These are phyloP conservation scores for Pandion haliaetus DNA, from an alignment of 2,113 vertebrate genomes.

Conservation along the genomic window DNA sequence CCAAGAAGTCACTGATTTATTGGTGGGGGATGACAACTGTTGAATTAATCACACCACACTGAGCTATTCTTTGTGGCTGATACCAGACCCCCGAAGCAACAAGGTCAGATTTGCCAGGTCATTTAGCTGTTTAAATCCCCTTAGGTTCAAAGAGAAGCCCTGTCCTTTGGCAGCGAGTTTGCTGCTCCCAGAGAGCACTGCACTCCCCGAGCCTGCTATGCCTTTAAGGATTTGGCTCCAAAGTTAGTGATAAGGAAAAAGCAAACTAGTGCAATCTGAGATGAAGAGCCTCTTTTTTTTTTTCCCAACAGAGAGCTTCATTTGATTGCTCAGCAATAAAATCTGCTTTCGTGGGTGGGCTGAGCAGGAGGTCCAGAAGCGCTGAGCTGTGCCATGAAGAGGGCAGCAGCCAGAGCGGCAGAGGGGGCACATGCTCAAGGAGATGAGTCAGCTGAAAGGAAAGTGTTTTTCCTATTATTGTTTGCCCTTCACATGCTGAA, in stretches of 20 bases:
- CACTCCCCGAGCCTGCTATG: not conserved
- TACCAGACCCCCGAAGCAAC: not conserved
- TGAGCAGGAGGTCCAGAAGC: not conserved
- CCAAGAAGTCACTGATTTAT: not conserved
- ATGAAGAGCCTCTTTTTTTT: not conserved
- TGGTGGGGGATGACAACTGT: not conserved
- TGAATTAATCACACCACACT: not conserved
- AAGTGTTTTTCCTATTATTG: not conserved
- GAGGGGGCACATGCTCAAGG: rapidly evolving
- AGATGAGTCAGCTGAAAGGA: not conserved
- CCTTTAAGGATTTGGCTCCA: not conserved
- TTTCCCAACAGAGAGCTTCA: not conserved
- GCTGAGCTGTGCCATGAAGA: not conserved
- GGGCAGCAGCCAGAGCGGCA: not conserved
- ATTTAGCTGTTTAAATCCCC: not conserved
- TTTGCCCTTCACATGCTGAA: not conserved
- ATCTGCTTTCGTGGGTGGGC: not conserved
- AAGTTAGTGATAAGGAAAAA: not conserved
- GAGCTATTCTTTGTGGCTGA: not conserved
- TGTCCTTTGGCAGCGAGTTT: not conserved
- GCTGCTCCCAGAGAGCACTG: rapidly evolving
- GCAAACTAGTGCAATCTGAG: not conserved
- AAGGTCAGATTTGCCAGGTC: not conserved
- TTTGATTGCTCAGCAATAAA: not conserved
- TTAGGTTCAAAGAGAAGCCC: not conserved